phyloP scores from a whole-genome alignment of 1,140 invertebrate species.

The Argopecten irradians region DNA sequence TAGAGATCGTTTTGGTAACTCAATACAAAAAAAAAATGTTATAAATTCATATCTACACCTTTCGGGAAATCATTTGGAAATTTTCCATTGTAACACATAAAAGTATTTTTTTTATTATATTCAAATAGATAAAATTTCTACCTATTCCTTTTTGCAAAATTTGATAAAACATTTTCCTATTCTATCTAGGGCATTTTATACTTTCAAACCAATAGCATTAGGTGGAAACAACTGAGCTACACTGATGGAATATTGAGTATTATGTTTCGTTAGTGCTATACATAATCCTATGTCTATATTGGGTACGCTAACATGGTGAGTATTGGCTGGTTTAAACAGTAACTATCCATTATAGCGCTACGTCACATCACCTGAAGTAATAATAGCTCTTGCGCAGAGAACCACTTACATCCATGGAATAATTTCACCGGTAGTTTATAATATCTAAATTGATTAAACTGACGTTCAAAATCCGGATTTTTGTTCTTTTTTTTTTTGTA shows the following conservation, averaged over 20 bases:
- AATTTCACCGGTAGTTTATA: no score
- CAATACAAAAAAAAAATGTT: background rate
- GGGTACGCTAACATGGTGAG: background rate
- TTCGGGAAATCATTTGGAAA: background rate
- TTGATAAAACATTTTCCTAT: background rate
- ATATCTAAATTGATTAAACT: no score
- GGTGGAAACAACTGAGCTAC: background rate
- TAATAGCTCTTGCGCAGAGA: no score
- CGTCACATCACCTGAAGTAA: background rate
- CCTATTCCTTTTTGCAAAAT: background rate
- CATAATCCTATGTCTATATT: background rate
- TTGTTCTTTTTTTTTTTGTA: no score
- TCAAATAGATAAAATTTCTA: background rate
- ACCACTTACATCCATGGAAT: no score
- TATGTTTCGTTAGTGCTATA: background rate
- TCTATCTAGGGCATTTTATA: background rate
- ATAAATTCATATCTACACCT: background rate
- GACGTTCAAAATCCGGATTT: no score
- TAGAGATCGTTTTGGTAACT: background rate
- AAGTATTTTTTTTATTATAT: no score
- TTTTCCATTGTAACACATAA: background rate
- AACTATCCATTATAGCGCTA: background rate
- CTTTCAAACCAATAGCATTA: background rate
- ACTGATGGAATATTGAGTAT: constrained; percentile 8
- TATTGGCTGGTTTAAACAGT: background rate